These are phyloP conservation scores for Myotis yumanensis DNA, from an alignment of 2,113 vertebrate species.

Conservation along the genomic window DNA sequence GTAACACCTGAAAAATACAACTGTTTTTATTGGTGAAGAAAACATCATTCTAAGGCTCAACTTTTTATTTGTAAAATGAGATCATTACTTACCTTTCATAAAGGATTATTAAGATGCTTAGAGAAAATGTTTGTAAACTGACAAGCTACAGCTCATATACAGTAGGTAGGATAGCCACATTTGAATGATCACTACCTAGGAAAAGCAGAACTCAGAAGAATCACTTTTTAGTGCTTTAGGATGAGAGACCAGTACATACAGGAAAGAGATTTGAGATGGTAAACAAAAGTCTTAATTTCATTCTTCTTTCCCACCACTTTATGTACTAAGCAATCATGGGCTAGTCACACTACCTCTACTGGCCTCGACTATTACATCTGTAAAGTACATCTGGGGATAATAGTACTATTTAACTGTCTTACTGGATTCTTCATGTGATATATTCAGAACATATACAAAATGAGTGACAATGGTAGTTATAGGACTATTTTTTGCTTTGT, in stretches of 20 bases:
- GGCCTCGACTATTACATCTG: neutral
- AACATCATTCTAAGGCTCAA: neutral
- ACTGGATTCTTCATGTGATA: neutral
- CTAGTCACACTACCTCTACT: neutral
- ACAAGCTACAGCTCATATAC: neutral
- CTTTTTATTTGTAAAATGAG: slow-evolving; percentile 20
- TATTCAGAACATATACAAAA: slow-evolving; percentile 18
- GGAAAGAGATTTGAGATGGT: neutral
- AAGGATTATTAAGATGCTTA: neutral
- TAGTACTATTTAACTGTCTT: neutral
- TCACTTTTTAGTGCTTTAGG: neutral
- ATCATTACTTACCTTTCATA: neutral
- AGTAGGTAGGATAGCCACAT: neutral
- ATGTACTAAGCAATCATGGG: neutral
- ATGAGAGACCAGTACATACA: neutral
- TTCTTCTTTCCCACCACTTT: neutral
- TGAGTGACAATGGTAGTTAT: neutral
- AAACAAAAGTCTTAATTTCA: neutral
- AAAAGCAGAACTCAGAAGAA: slow-evolving; percentile 12
- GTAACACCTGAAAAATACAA: neutral
- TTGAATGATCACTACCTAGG: neutral
- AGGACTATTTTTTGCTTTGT: neutral
- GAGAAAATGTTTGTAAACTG: slow-evolving; percentile 1
- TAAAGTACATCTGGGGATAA: neutral
- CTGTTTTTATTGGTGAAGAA: neutral